Evolutionary conservation across 1,140 invertebrate genomes (phyloP).

Genomic region (Cataglyphis hispanica): DNA sequence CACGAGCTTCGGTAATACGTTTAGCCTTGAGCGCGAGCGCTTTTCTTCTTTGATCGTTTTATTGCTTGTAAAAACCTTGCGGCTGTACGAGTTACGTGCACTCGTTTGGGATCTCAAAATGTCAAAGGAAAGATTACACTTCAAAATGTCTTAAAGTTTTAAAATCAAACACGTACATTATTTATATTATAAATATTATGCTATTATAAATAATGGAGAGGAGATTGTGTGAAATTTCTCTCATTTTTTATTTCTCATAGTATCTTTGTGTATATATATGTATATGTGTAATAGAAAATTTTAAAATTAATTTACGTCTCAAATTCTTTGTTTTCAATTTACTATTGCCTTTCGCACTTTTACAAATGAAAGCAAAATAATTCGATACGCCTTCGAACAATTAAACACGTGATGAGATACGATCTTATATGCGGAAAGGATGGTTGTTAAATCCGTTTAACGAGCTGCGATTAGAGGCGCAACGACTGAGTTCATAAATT

Average conservation of each 20-base stretch:
- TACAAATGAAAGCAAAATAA: neutral
- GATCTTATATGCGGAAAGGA: neutral
- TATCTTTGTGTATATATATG: no score
- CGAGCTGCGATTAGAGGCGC: neutral
- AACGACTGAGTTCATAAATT: neutral
- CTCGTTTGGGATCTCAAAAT: neutral
- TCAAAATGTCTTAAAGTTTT: constrained; percentile 30
- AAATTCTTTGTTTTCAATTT: constrained; percentile 5
- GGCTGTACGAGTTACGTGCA: neutral
- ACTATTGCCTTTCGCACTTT: neutral
- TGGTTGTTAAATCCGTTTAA: constrained; percentile 17
- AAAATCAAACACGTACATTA: neutral
- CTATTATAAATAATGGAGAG: no score
- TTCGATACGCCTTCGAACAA: neutral
- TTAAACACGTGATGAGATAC: neutral
- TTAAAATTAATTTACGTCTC: neutral
- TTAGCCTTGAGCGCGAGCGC: neutral
- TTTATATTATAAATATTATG: neutral
- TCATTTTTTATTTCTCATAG: neutral
- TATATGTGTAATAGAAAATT: neutral
- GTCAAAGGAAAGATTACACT: neutral
- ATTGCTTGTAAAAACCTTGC: constrained; percentile 7
- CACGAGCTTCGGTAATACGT: neutral
- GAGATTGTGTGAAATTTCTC: neutral
- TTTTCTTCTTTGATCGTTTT: neutral